A percentile compares a stretch with the other conserved stretches of the same genome.
phyloP scores from a whole-genome alignment of 35 echinoderm and acorn worm genomes.

The Heliocidaris erythrogramma region DNA sequence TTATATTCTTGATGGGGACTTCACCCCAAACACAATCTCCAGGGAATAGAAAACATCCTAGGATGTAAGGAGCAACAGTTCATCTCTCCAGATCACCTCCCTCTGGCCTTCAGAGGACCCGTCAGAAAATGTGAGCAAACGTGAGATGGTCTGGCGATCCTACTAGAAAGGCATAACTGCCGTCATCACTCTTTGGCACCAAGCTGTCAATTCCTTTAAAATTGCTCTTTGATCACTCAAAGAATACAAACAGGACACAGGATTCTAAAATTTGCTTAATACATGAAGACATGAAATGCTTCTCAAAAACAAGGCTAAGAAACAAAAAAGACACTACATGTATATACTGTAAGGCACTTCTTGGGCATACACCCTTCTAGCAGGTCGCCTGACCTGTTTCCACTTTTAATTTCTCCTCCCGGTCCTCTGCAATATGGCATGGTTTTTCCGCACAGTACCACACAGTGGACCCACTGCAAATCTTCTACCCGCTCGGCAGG shows the following conservation, averaged over 20 bases:
- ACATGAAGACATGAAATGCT: background rate
- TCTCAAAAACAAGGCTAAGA: background rate
- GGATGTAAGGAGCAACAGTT: background rate
- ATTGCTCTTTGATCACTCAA: background rate
- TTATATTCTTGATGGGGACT: background rate
- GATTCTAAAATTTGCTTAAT: background rate
- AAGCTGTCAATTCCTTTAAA: background rate
- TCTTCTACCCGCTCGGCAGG: background rate
- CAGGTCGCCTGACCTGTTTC: background rate
- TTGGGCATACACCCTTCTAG: background rate
- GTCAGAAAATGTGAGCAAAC: background rate
- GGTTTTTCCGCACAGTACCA: constrained; percentile 6
- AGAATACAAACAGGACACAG: background rate
- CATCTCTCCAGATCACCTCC: background rate
- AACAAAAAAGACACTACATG: background rate
- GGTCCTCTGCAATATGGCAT: constrained; percentile 8
- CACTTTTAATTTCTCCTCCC: background rate
- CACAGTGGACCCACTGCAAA: background rate
- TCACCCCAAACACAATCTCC: background rate
- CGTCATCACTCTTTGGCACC: background rate
- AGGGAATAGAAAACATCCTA: background rate
- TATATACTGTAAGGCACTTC: constrained; percentile 4
- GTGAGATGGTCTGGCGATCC: background rate
- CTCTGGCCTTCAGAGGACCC: background rate
- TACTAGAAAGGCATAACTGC: background rate